phyloP scores from a whole-genome alignment of 2,888 invertebrate genomes.

The Phortica magna region DNA sequence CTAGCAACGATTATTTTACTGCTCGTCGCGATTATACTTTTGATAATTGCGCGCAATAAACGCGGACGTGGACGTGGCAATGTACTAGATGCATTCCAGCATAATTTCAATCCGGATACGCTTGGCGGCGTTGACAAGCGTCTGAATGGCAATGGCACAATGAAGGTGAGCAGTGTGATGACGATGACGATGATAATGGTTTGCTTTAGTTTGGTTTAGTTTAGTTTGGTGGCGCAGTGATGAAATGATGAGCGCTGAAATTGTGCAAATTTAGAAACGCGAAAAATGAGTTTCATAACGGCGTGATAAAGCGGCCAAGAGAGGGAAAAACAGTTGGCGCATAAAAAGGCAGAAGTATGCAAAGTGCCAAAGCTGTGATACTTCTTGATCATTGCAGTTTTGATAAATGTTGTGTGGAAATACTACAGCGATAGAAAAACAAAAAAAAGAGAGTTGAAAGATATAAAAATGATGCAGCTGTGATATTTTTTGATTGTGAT shows the following conservation, averaged over 20 bases:
- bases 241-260: neutral
- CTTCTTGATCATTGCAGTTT: too few species aligned
- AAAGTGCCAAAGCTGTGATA: too few species aligned
- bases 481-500: too few species aligned
- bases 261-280: neutral
- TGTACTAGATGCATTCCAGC: constrained; percentile 78
- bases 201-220: neutral
- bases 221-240: neutral
- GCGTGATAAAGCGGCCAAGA: too few species aligned
- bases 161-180: constrained; percentile 72
- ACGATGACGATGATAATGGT: constrained; percentile 6
- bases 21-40: constrained; percentile 84
- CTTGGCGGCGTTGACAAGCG: constrained; percentile 79
- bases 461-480: too few species aligned
- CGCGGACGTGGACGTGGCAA: constrained; percentile 77
- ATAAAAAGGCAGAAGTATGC: too few species aligned
- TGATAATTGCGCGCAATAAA: constrained; percentile 84
- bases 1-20: constrained; percentile 86
- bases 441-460: too few species aligned
- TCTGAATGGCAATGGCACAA: constrained; percentile 77
- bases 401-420: too few species aligned
- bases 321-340: too few species aligned
- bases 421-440: too few species aligned
- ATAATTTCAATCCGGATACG: constrained; percentile 78
- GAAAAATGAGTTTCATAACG: too few species aligned